Evolutionary conservation across 1,140 invertebrate genomes (phyloP).

Genomic region (Scaptomyza hsui): DNA sequence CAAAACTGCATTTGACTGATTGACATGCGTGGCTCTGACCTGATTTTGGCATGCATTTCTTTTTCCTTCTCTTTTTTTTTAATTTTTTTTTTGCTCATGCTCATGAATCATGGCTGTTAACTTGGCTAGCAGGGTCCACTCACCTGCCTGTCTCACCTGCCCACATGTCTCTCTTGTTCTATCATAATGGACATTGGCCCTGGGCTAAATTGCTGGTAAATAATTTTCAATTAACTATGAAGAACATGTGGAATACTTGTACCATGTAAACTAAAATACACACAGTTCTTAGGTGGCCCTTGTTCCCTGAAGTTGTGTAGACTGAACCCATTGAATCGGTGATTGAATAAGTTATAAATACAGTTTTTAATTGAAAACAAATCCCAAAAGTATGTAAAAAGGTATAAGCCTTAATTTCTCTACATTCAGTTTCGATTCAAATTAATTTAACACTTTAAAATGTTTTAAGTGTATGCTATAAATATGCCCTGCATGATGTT

Average conservation of each 20-base stretch:
- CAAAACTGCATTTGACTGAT: constrained; percentile 67
- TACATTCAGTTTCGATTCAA: no score
- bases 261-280: background rate
- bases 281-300: constrained; percentile 11
- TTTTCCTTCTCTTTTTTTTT: constrained; percentile 2
- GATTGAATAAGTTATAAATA: no score
- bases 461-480: background rate
- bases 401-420: no score
- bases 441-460: background rate
- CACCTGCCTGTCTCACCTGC: constrained; percentile 10
- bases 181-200: background rate
- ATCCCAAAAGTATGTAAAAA: no score
- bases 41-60: constrained; percentile 47
- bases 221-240: constrained; percentile 75
- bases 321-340: background rate
- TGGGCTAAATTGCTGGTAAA: constrained; percentile 48
- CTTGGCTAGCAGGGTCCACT: constrained; percentile 21
- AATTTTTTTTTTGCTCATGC: constrained; percentile 18
- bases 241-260: constrained; percentile 15
- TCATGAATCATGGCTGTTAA: constrained; percentile 43
- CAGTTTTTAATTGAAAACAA: no score
- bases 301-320: background rate
- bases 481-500: background rate
- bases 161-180: constrained; percentile 11
- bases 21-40: constrained; percentile 69